These are phyloP conservation scores for Sylvicola fuscatus DNA, from an alignment of 2,888 invertebrate genomes.

Conservation along the genomic window DNA sequence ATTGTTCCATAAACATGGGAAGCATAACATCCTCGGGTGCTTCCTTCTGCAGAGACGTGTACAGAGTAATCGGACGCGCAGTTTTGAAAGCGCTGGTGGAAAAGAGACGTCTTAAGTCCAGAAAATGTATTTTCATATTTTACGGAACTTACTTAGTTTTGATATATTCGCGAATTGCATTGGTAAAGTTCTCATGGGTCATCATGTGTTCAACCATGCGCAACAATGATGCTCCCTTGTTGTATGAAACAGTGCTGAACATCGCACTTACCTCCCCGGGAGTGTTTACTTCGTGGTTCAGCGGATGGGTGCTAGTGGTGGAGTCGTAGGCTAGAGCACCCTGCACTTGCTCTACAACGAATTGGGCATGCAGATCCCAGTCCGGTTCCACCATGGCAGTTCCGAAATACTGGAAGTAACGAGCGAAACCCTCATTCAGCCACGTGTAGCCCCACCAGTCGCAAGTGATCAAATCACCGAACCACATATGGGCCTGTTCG, in stretches of 20 bases:
- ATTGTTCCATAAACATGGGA: slow-evolving; percentile 18
- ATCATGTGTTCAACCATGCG: slow-evolving; percentile 47
- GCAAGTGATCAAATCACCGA: slow-evolving; percentile 37
- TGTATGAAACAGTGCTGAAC: slow-evolving; percentile 46
- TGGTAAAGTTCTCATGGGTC: slow-evolving; percentile 29
- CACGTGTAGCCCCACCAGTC: slow-evolving; percentile 34
- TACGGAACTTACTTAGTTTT: slow-evolving; percentile 21
- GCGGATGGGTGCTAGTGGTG: slow-evolving; percentile 31
- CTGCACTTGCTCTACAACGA: slow-evolving; percentile 48
- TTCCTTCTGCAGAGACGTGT: slow-evolving; percentile 23
- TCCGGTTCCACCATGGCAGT: slow-evolving; percentile 31
- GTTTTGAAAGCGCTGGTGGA: slow-evolving; percentile 20
- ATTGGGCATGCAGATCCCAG: slow-evolving; percentile 46
- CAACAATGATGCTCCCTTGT: slow-evolving; percentile 42
- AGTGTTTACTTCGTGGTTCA: slow-evolving; percentile 33
- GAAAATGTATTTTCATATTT: neutral
- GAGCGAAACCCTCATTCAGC: slow-evolving; percentile 46
- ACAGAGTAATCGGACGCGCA: slow-evolving; percentile 29
- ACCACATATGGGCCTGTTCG: slow-evolving; percentile 41
- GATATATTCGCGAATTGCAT: slow-evolving; percentile 35
- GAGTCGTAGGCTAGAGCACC: slow-evolving; percentile 37
- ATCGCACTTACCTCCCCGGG: slow-evolving; percentile 34
- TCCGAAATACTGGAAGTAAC: slow-evolving; percentile 49
- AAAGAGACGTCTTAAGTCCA: neutral
- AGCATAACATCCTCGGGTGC: slow-evolving; percentile 19